These are phyloP conservation scores for Dasyurus viverrinus DNA, from an alignment of 2,113 vertebrate genomes.

Conservation along the genomic window DNA sequence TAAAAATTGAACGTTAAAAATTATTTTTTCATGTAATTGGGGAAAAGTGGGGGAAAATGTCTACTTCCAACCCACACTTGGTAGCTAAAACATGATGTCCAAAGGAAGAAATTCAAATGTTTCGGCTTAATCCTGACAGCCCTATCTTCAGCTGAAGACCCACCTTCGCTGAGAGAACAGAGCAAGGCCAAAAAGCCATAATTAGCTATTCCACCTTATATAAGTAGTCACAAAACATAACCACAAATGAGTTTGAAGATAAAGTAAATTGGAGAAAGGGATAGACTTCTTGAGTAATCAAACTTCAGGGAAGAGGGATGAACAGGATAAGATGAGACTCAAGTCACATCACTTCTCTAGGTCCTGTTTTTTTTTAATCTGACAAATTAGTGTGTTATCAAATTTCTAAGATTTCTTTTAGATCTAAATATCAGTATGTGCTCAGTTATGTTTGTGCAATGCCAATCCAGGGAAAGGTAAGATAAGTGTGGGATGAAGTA, in stretches of 20 bases:
- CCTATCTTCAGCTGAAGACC: background rate
- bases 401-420: background rate
- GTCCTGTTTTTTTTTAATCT: background rate
- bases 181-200: background rate
- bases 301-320: background rate
- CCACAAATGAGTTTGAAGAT: background rate
- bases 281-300: background rate
- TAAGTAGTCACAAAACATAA: background rate
- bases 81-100: background rate
- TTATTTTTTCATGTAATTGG: too few species aligned
- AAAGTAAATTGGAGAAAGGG: background rate
- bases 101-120: background rate
- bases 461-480: background rate
- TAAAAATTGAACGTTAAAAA: too few species aligned
- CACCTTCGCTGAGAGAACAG: conserved; percentile 14
- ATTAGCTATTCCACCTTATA: background rate
- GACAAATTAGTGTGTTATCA: background rate
- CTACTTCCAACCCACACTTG: background rate
- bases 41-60: too few species aligned
- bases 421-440: background rate
- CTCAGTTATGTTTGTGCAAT: background rate
- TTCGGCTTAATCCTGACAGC: background rate
- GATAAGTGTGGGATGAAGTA: background rate
- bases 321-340: background rate
- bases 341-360: background rate